phyloP scores from a whole-genome alignment of 2,113 vertebrate genomes.

The Salminus brasiliensis region DNA sequence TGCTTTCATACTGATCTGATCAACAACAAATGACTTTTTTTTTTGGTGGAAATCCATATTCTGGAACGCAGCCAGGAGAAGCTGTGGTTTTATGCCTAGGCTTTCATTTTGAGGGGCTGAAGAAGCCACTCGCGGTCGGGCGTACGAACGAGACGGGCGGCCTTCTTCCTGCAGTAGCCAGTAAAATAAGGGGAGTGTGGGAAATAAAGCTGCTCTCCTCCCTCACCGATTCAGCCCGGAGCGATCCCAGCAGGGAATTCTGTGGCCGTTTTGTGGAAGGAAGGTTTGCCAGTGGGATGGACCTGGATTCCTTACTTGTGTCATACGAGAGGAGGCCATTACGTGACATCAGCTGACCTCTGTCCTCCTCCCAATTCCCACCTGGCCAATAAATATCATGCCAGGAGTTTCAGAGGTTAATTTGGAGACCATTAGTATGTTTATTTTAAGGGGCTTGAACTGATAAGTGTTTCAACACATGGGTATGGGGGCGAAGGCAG shows the following conservation, averaged over 20 bases:
- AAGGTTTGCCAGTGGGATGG: not conserved
- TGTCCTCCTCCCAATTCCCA: conserved; percentile 62
- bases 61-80: conserved; percentile 51
- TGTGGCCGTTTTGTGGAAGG: conserved; percentile 9
- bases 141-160: not conserved
- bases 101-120: not conserved
- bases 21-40: conserved; percentile 49
- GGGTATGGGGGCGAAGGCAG: conserved; percentile 46
- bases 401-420: conserved; percentile 55
- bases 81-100: conserved; percentile 54
- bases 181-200: not conserved
- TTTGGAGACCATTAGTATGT: conserved; percentile 45
- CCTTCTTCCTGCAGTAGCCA: conserved; percentile 11
- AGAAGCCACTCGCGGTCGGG: not conserved
- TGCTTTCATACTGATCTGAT: conserved; percentile 53
- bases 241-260: not conserved
- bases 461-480: conserved; percentile 65
- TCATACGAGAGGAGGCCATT: conserved; percentile 52
- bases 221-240: not conserved
- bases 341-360: conserved; percentile 52
- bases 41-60: conserved; percentile 58
- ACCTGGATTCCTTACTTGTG: conserved; percentile 24
- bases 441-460: conserved; percentile 52
- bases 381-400: conserved; percentile 61
- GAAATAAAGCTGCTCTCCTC: conserved; percentile 14